Evolutionary conservation across 2,797 vertebrate genomes (phyloP), one percentile per base, ranked within the genome.

Genomic region (Rhinella marina): DNA sequence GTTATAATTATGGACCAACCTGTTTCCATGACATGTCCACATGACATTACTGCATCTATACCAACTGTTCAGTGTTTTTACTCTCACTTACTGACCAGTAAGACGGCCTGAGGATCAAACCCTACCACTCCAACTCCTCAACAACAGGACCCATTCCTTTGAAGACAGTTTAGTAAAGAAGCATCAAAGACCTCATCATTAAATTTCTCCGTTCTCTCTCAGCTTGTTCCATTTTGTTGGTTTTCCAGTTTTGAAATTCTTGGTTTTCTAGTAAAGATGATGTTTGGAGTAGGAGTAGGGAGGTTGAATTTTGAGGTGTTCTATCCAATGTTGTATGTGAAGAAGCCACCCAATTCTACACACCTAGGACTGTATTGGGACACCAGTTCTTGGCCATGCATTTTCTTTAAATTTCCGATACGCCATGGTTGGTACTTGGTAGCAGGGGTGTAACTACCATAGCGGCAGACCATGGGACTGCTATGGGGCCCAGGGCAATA

Each of bases 241-340:
- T 75, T 85, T 85, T 88, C 87, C 82, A 62, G 54, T n/a, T 81
- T 8, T 64, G 70, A 75, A 75, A 59, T 61, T 52, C 66, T 75
- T 85, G 84, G 59, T 88, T 81, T 88, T 75, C 76, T 66, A 78
- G 84, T 59, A 70, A 64, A 25, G 68, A 41, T 32, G 57, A 77
- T 81, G 64, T 81, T 75, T 75, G 87, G 76, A 77, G 78, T 84
- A 6, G 41, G 41, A 41, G 41, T 6, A 6, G 41, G 41, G 41
- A 41, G 48, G 68, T 75, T 77, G 41, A 29, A 52, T 17, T 66
- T 59, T 57, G 83, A n/a, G 83, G 54, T 50, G 41, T 57, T 32
- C 52, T 68, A 73, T 32, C 32, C 83, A 27, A 61, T 29, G 41
- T 52, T 81, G 80, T 86, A 68, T 59, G 48, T 81, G 50, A 3